Evolutionary conservation across 2,113 vertebrate species (phyloP).

Genomic region (Ifrita kowaldi): DNA sequence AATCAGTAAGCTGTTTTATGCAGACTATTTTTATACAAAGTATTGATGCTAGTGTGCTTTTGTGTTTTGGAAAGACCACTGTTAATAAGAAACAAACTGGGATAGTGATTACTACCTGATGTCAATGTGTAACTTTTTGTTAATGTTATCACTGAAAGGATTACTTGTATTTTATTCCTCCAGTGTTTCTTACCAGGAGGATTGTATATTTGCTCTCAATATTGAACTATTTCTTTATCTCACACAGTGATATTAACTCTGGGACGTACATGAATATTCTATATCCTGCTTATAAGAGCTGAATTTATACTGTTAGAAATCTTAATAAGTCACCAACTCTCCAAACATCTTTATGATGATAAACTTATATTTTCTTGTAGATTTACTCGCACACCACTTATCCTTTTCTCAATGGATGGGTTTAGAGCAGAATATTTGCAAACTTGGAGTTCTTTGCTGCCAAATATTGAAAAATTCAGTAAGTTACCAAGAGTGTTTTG

Average conservation of each 20-base stretch:
- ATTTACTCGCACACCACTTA: conserved; percentile 84
- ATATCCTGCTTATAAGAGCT: neutral
- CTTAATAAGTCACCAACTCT: neutral
- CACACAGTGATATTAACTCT: neutral
- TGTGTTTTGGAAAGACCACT: neutral
- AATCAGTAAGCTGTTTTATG: neutral
- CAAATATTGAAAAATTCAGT: conserved; percentile 87
- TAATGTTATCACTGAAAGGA: neutral
- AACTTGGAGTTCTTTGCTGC: conserved; percentile 75
- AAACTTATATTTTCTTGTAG: conserved; percentile 60
- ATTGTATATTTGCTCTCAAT: neutral
- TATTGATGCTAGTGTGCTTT: neutral
- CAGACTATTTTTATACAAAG: neutral
- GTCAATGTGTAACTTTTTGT: neutral
- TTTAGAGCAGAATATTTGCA: conserved; percentile 88
- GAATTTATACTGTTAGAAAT: neutral
- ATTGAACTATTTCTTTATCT: neutral
- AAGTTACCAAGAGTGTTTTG: conserved; percentile 58
- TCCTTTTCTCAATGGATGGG: conserved; percentile 93
- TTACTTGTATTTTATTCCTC: neutral
- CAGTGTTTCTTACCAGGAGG: neutral
- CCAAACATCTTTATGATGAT: neutral
- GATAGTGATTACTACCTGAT: neutral
- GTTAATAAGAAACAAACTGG: neutral
- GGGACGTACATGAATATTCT: neutral